Conservation (phyloP, 2,888 invertebrate species). For the Athalia circularis region DNA sequence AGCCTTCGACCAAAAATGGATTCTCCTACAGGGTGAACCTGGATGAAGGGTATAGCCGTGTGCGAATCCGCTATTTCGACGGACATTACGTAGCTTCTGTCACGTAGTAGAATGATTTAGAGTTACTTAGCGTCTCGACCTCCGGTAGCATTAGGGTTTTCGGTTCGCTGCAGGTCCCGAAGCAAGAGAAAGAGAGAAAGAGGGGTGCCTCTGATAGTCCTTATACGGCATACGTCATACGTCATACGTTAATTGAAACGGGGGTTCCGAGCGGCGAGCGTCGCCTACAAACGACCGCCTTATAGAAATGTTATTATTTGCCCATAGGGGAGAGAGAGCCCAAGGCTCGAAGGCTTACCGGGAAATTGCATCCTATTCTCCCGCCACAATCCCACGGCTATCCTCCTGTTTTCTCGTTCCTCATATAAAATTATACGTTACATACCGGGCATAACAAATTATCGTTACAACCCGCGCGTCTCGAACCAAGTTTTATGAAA, state of each 20-base stretch:
- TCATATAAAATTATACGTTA: too few relatives aligned
- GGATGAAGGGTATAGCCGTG: too few relatives aligned
- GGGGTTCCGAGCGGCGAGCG: slow-evolving; percentile 69
- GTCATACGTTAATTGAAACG: slow-evolving; percentile 75
- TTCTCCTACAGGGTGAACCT: too few relatives aligned
- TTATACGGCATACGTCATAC: slow-evolving; percentile 73
- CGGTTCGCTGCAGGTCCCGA: slow-evolving; percentile 57
- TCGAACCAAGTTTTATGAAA: too few relatives aligned
- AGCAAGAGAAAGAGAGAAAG: slow-evolving; percentile 54
- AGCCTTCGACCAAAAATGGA: background rate
- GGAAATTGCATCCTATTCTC: slow-evolving; percentile 64
- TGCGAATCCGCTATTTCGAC: slow-evolving; percentile 21
- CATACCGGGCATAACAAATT: too few relatives aligned
- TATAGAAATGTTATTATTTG: slow-evolving; percentile 74
- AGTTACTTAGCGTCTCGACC: slow-evolving; percentile 72
- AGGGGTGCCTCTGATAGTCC: slow-evolving; percentile 57
- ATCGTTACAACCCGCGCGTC: too few relatives aligned
- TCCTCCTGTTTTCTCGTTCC: background rate
- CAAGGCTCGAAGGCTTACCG: slow-evolving; percentile 56
- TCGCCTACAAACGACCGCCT: slow-evolving; percentile 74
- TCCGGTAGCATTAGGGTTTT: slow-evolving; percentile 66
- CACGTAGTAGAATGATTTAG: slow-evolving; percentile 73
- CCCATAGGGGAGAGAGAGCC: slow-evolving; percentile 53
- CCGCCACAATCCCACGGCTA: background rate
- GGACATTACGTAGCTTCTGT: slow-evolving; percentile 54